Conservation (phyloP, 2,888 invertebrate genomes). For the Oligia strigilis region DNA sequence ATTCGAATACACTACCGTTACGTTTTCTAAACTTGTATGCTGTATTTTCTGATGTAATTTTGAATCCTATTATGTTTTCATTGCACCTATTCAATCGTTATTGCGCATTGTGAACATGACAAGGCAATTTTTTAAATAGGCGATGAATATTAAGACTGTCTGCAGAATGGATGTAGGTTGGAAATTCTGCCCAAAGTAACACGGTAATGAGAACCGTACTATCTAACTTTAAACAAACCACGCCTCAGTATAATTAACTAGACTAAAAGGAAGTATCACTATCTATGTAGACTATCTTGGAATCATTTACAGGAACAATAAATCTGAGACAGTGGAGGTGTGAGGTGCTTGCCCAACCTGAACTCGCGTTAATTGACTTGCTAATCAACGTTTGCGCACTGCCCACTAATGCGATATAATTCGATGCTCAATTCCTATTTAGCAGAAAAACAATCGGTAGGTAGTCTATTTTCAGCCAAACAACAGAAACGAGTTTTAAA, state of each 20-base stretch:
- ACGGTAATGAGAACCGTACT: slow-evolving; percentile 16
- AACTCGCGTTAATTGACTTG: slow-evolving; percentile 79
- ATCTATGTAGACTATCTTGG: slow-evolving; percentile 60
- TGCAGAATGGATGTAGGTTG: not conserved
- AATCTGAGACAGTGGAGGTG: slow-evolving; percentile 61
- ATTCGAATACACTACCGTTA: slow-evolving; percentile 53
- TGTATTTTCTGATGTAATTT: slow-evolving; percentile 49
- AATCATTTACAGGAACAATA: slow-evolving; percentile 66
- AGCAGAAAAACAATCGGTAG: slow-evolving; percentile 58
- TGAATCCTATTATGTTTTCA: slow-evolving; percentile 22
- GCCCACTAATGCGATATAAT: slow-evolving; percentile 65
- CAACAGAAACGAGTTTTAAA: slow-evolving; percentile 28
- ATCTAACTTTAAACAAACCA: slow-evolving; percentile 36
- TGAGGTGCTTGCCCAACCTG: slow-evolving; percentile 74
- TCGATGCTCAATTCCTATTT: slow-evolving; percentile 56
- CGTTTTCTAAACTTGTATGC: slow-evolving; percentile 38
- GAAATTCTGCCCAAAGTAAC: slow-evolving; percentile 9
- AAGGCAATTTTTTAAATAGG: not conserved
- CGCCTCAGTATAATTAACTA: slow-evolving; percentile 31
- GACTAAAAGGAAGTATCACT: slow-evolving; percentile 46
- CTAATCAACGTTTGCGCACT: slow-evolving; percentile 75
- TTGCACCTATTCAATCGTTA: slow-evolving; percentile 9
- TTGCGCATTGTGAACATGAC: slow-evolving; percentile 4
- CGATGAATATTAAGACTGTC: not conserved
- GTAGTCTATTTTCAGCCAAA: slow-evolving; percentile 39